phyloP scores from a whole-genome alignment of 2,888 invertebrate genomes.

The Strigamia transsilvanica region DNA sequence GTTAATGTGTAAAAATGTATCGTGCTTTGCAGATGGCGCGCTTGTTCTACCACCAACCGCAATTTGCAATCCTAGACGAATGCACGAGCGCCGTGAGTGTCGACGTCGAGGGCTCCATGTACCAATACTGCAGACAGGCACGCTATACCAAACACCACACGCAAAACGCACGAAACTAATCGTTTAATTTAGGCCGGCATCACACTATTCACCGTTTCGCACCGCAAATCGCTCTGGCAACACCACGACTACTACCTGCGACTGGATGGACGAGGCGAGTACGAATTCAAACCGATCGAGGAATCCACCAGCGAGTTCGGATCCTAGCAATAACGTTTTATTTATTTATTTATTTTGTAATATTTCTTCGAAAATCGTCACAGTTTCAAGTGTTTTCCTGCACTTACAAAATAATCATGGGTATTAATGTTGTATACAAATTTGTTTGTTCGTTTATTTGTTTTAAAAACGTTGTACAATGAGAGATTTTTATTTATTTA shows the following conservation, averaged over 20 bases:
- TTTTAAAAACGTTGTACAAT: background rate
- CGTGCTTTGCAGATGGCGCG: constrained; percentile 86
- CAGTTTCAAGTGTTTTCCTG: too few species aligned
- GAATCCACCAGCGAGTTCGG: constrained; percentile 89
- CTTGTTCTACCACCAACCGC: constrained; percentile 95
- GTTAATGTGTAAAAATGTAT: too few species aligned
- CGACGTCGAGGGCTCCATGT: constrained; percentile 98
- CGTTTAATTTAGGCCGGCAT: constrained; percentile 72
- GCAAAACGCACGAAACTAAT: too few species aligned
- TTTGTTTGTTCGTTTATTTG: background rate
- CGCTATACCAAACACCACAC: too few species aligned
- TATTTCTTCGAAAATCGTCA: background rate
- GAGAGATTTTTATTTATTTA: background rate
- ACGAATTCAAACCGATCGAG: constrained; percentile 86
- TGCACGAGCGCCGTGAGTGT: constrained; percentile 99
- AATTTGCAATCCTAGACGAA: constrained; percentile 98
- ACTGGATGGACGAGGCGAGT: constrained; percentile 94
- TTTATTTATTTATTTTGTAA: constrained; percentile 14
- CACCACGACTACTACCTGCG: constrained; percentile 96
- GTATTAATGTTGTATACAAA: too few species aligned
- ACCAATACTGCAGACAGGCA: constrained; percentile 81
- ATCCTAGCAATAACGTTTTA: constrained; percentile 72
- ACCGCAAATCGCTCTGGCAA: constrained; percentile 95
- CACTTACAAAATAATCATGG: too few species aligned
- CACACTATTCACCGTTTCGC: constrained; percentile 96